These are phyloP conservation scores for Arizona elegans DNA, from an alignment of 2,113 vertebrate species.

Conservation along the genomic window DNA sequence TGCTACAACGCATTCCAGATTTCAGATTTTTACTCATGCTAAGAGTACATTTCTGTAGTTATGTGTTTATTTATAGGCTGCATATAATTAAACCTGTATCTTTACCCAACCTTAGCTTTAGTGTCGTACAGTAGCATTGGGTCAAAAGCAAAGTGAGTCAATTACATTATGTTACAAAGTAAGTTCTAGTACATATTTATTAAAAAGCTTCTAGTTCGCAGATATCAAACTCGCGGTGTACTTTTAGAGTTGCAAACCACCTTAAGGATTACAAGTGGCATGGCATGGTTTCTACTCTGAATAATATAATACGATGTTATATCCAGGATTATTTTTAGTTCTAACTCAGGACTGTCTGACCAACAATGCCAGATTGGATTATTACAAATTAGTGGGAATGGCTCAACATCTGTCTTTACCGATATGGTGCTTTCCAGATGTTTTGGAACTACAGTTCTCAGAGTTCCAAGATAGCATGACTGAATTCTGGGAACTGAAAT, in stretches of 20 bases:
- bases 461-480: neutral
- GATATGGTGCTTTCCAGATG: neutral
- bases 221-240: too few relatives aligned
- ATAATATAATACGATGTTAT: neutral
- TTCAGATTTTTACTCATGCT: neutral
- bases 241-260: neutral
- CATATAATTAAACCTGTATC: neutral
- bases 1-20: neutral
- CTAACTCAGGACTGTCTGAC: neutral
- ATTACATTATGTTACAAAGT: neutral
- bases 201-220: neutral
- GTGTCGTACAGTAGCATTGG: neutral
- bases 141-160: rapidly evolving
- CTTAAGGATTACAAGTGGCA: neutral
- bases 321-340: neutral
- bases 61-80: neutral
- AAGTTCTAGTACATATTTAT: neutral
- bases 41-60: neutral
- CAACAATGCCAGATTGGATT: neutral
- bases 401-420: neutral
- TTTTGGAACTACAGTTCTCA: neutral
- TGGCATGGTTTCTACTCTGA: neutral
- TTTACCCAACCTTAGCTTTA: neutral
- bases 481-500: neutral
- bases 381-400: neutral